Evolutionary conservation across 2,113 vertebrate genomes (phyloP), one percentile per base, ranked within the genome.

Genomic region (Parotia lawesii): DNA sequence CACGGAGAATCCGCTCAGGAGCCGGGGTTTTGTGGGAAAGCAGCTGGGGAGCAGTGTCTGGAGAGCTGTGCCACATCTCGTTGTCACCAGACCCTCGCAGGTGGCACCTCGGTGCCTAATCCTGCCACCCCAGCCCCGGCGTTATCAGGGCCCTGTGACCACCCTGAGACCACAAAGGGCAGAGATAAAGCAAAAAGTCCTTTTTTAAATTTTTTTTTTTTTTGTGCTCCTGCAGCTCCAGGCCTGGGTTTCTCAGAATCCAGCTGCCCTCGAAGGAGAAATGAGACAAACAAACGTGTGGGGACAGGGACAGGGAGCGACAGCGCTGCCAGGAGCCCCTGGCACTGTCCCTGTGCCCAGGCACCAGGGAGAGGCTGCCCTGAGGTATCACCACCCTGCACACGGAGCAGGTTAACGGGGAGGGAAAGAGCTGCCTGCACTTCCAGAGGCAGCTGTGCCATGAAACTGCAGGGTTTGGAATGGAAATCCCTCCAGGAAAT

Each of bases 111-210:
- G 2, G 25, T 5, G 40, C 44, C 82, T 97, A 95, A 97, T 95
- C 95, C 1, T 35, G 57, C 83, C 80, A 85, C 16, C 57, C 93
- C 95, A 97, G 94, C 89, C 78, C 74, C 5, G 48, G 66, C 5
- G 23, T 62, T 97, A 95, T 96, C 96, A 10, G 70, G 22, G 56
- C 28, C 50, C 71, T 6, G 31, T 65, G 89, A 81, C 69, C 89
- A 35, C 89, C 71, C 57, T 20, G 35, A 23, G 31, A 31, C 13
- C 83, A 92, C 24, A 72, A 37, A 84, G 83, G 86, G 64, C 87
- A 87, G 35, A 95, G 97, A 97, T 97, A 97, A 97, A 97, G 37
- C 50, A 61, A 93, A 77, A 91, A n/a, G 54, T 53, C 54, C 35
- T 22, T 40, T 61, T 47, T 74, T 19, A 11, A 12, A 12, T 15